Base-by-base conservation (phyloP, 2,888 invertebrate genomes). In the Blastobasis adustella region DNA sequence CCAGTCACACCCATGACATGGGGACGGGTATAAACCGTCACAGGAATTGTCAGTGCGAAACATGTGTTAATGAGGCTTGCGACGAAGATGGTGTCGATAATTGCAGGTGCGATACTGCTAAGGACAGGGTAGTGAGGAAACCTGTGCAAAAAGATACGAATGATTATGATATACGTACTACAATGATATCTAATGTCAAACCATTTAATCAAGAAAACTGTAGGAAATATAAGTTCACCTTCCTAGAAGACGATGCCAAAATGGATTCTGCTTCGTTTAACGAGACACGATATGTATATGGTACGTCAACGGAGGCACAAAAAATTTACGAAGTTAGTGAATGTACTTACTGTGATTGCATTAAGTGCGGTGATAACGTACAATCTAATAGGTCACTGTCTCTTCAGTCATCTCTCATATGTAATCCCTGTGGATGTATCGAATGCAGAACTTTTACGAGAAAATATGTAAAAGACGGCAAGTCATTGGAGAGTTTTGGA, bases 151-250 rank as follows among this genome's bases (percentile, higher is more conserved):
- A 61, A 52, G 64, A 70, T 45, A 63, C 55, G 46, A 60, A 65
- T 43, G 73, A 79, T 55, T 76, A 67, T 54, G 79, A 79, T 55
- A 71, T 79, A 54, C 69, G 67, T 38, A 67, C 64, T 51, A 61
- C 69, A 41, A 47, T 42, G 1, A 23, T 23, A 23, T 44, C 47
- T 36, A 51, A 61, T 8, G 49, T 8, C 8, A 47, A 47, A 52
- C 56, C 37, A 7, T 55, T 51, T 8, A 55, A 58, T 38, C 48
- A 51, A 41, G 51, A 55, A 37, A 41, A 46, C 37, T 43, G 51
- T 46, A 39, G 37, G 37, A 6, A 52, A 40, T 45, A n/a, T n/a
- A 45, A 4, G 37, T 56, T 57, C n/a, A n/a, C n/a, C n/a, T n/a
- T n/a, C n/a, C n/a, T n/a, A n/a, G n/a, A n/a, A 10, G 55, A 55